Conservation (phyloP, 2,113 vertebrate species). For the Poeciliopsis retropinna region DNA sequence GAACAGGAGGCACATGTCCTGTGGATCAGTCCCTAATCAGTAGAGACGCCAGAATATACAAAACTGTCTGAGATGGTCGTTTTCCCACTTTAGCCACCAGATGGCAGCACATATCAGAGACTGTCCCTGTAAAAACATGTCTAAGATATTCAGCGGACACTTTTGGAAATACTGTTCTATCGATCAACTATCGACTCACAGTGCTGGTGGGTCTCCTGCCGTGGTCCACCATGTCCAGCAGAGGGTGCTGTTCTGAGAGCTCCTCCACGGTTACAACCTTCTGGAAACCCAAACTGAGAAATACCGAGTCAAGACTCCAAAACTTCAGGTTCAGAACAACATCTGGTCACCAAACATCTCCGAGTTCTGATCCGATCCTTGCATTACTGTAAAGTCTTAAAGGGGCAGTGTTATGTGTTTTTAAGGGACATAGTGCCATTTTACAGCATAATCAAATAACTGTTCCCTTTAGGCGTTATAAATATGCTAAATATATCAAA, state of each 20-base stretch:
- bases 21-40: neutral
- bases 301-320: conserved; percentile 1
- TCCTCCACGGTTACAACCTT: conserved; percentile 85
- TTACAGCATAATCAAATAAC: no score
- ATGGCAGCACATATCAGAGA: neutral
- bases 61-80: neutral
- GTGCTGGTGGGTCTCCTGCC: conserved; percentile 75
- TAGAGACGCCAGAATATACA: no score
- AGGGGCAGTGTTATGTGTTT: no score
- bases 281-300: conserved; percentile 85
- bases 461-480: no score
- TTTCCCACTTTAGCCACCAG: neutral
- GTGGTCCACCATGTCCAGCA: conserved; percentile 90
- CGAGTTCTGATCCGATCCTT: neutral
- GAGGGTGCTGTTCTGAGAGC: conserved; percentile 82
- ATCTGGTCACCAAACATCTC: neutral
- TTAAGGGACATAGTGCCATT: no score
- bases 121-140: neutral
- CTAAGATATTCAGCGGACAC: neutral
- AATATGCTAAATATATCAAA: no score
- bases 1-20: neutral
- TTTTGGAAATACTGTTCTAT: neutral
- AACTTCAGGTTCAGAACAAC: neutral
- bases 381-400: neutral
- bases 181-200: conserved; percentile 67